These are phyloP conservation scores for Chydorus sphaericus DNA, from an alignment of 2,888 invertebrate species.

Conservation along the genomic window DNA sequence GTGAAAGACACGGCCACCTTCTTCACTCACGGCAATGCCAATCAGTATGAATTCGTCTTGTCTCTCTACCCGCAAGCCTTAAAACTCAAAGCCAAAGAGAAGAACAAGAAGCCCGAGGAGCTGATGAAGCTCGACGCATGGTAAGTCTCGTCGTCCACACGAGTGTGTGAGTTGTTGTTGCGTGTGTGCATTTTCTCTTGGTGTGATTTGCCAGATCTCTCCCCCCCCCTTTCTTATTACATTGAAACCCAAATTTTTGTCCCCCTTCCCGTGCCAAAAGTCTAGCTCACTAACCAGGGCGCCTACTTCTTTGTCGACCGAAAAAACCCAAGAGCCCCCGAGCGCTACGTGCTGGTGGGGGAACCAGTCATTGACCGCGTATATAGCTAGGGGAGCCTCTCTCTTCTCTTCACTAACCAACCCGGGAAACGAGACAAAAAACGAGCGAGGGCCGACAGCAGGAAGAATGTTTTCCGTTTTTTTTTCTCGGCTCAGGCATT, in stretches of 20 bases:
- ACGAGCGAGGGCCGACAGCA: too few relatives aligned
- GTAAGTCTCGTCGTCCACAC: conserved; percentile 41
- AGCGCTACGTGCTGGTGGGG: background rate
- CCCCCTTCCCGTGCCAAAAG: background rate
- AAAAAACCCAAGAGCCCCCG: background rate
- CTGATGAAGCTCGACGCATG: conserved; percentile 88
- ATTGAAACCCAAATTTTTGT: background rate
- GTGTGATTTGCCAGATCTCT: too few relatives aligned
- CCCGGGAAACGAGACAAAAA: conserved; percentile 6
- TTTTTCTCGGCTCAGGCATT: background rate
- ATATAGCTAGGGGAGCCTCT: background rate
- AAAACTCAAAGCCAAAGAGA: conserved; percentile 75
- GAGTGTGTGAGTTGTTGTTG: background rate
- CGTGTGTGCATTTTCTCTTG: too few relatives aligned
- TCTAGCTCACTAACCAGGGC: background rate
- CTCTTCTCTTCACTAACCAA: too few relatives aligned
- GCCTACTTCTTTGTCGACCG: background rate
- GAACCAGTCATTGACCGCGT: conserved; percentile 3
- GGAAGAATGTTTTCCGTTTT: conserved; percentile 6
- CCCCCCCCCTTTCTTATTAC: conserved; percentile 13
- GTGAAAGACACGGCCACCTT: conserved; percentile 83
- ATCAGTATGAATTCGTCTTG: conserved; percentile 66
- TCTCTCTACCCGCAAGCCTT: conserved; percentile 83
- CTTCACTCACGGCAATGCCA: conserved; percentile 70
- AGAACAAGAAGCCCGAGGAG: conserved; percentile 85